Evolutionary conservation across 2,888 invertebrate species (phyloP).

Genomic region (Cyrtodaria siliqua): DNA sequence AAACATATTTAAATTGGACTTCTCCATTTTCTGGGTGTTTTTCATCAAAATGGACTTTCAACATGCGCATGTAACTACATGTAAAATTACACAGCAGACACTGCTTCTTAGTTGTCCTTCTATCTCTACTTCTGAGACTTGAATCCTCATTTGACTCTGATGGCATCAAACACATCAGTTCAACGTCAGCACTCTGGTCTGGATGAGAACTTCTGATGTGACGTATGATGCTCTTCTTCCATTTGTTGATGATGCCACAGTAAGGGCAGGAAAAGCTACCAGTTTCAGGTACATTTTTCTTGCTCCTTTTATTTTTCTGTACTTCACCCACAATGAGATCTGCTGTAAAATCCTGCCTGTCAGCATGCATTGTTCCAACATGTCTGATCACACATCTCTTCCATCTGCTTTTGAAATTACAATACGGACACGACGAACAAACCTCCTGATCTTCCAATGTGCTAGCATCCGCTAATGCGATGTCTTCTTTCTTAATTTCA

Average conservation of each 20-base stretch:
- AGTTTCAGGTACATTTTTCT: background rate
- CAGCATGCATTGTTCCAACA: conserved; percentile 25
- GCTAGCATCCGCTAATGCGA: background rate
- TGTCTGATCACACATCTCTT: conserved; percentile 35
- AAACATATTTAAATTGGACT: background rate
- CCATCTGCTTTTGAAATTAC: conserved; percentile 21
- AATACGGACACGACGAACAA: conserved; percentile 43
- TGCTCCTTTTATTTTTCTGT: background rate
- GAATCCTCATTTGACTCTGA: too few species aligned
- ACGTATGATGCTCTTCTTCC: conserved; percentile 26
- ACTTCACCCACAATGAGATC: conserved; percentile 1
- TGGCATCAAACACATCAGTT: conserved; percentile 1
- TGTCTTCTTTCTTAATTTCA: background rate
- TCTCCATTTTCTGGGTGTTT: conserved; percentile 9
- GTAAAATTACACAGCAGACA: conserved; percentile 23
- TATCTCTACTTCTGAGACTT: too few species aligned
- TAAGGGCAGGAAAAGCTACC: conserved; percentile 20
- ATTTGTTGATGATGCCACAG: conserved; percentile 35
- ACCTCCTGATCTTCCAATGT: background rate
- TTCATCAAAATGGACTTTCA: conserved; percentile 19
- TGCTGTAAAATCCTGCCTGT: background rate
- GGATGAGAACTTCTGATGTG: conserved; percentile 36
- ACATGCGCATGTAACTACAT: conserved; percentile 17
- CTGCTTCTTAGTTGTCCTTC: conserved; percentile 5
- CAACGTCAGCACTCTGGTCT: conserved; percentile 7